Conservation (phyloP, 1,140 invertebrate genomes). For the Wiebesia pumilae region DNA sequence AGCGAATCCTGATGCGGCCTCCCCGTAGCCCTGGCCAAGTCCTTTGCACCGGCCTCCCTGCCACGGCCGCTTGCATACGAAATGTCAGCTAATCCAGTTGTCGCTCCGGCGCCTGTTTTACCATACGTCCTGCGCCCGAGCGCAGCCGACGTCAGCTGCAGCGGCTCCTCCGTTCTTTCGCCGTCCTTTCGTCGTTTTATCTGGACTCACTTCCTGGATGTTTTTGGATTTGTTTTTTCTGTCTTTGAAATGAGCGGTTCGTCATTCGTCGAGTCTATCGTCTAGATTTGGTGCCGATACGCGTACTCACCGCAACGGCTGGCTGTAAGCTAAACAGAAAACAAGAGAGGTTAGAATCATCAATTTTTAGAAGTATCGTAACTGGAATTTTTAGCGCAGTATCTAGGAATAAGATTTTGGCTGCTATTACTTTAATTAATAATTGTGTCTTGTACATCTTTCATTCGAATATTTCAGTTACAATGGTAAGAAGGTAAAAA, state of each 20-base stretch:
- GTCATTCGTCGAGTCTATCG: background rate
- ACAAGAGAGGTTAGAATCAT: background rate
- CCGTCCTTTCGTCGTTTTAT: background rate
- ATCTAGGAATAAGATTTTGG: too few relatives aligned
- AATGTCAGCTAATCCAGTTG: conserved; percentile 1
- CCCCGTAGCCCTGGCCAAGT: conserved; percentile 24
- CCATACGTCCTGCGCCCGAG: conserved; percentile 36
- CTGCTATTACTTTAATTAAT: too few relatives aligned
- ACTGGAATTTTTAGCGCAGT: background rate
- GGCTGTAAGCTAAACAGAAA: background rate
- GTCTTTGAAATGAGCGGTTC: background rate
- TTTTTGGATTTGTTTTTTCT: background rate
- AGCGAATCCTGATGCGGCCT: background rate
- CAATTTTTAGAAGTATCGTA: background rate
- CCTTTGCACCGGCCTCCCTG: conserved; percentile 36
- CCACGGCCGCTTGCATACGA: conserved; percentile 25
- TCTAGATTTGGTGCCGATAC: background rate
- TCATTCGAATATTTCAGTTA: too few relatives aligned
- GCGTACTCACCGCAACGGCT: background rate
- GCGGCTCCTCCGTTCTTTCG: background rate
- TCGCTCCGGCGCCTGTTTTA: conserved; percentile 29
- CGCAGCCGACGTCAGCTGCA: conserved; percentile 30
- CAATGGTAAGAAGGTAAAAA: too few relatives aligned
- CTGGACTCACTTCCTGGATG: background rate
- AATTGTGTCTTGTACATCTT: too few relatives aligned